These are phyloP conservation scores for Tricholaema leucomelas DNA, from an alignment of 2,113 vertebrate species.

Conservation along the genomic window DNA sequence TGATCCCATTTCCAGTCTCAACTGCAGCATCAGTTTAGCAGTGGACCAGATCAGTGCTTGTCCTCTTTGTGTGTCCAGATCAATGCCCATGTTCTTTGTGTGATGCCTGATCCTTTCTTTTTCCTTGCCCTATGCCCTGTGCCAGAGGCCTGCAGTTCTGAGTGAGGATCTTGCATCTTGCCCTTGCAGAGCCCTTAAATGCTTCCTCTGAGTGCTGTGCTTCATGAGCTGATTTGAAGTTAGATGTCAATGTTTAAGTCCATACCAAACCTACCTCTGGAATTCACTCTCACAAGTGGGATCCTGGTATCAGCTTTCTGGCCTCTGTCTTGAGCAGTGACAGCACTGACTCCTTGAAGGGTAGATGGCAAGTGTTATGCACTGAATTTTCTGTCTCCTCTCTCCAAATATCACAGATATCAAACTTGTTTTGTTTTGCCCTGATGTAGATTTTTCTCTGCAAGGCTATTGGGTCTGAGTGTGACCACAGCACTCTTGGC, in stretches of 20 bases:
- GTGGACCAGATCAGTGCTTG: too few relatives aligned
- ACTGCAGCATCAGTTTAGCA: neutral
- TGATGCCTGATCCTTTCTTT: neutral
- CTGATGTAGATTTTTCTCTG: neutral
- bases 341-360: neutral
- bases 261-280: neutral
- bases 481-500: conserved; percentile 51
- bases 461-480: conserved; percentile 16
- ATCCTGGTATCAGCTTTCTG: neutral
- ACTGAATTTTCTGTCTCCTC: neutral
- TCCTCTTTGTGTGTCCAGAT: too few relatives aligned
- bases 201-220: neutral
- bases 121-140: neutral
- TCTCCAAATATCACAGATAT: conserved; percentile 10
- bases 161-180: neutral
- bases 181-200: neutral
- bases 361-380: conserved; percentile 14
- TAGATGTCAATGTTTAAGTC: neutral
- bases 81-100: too few relatives aligned
- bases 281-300: neutral
- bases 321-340: neutral
- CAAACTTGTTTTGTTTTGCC: conserved; percentile 30
- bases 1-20: neutral
- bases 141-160: neutral
- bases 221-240: neutral